Evolutionary conservation across 2,113 vertebrate species (phyloP), one percentile per base, ranked within the genome.

Genomic region (Cynocephalus volans): DNA sequence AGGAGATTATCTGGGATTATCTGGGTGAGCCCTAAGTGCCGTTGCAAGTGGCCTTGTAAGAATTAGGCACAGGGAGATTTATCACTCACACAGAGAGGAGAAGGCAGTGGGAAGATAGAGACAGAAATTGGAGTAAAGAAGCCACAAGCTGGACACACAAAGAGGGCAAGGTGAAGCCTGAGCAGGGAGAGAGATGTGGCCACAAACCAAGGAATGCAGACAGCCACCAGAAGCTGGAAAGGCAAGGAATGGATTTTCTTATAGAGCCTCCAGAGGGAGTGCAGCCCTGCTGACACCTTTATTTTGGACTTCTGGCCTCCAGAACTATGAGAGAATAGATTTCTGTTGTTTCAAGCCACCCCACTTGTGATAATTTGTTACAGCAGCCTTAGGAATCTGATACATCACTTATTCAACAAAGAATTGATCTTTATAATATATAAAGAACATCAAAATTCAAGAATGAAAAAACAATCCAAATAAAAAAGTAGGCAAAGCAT

Each of bases 151-250:
- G 24, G 36, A 52, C 24, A 45, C 26, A 9, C 13, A n/a, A 50
- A 60, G n/a, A 85, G 73, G 36, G 33, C 8, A 6, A 54, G 18
- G 33, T 31, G 33, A 72, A 31, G 54, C 6, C 6, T 13, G 41
- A 17, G 45, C 12, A 41, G 23, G 60, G 64, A 77, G 75, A 8
- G 24, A 12, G 82, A 33, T 13, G 17, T 28, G 48, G 28, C 50
- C 50, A 0, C 28, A 12, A 45, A 21, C 14, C 1, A 0, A 28
- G 48, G 45, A 64, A n/a, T 3, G 26, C 36, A 1, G 3, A 7
- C 50, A 87, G 31, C 56, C 26, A 6, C 26, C 5, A 18, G 54
- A n/a, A 36, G n/a, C 81, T 33, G 28, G 10, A 86, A 70, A 73
- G 21, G 26, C 33, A 31, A 65, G 19, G 23, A 14, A 19, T 2